Percentiles rank a stretch among this genome's conserved stretches.
phyloP scores from a whole-genome alignment of 2,888 invertebrate genomes.

The Eristalis intricaria region DNA sequence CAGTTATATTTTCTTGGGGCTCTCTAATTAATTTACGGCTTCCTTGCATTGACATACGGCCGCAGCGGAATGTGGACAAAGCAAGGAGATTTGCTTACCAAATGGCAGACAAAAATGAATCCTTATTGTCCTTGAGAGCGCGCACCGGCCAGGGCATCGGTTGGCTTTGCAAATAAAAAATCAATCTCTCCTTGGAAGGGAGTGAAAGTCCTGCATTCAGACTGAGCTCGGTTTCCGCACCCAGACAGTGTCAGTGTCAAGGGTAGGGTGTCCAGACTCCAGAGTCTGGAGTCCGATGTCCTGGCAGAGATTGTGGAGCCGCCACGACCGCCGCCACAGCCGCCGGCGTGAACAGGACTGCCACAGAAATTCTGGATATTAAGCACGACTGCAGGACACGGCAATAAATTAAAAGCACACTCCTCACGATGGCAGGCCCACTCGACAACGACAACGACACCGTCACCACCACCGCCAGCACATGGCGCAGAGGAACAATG shows the following conservation, averaged over 20 bases:
- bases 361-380: constrained; percentile 51
- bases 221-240: background rate
- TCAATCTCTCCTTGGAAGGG: constrained; percentile 40
- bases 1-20: constrained; percentile 47
- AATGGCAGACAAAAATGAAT: constrained; percentile 63
- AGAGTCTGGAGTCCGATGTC: constrained; percentile 29
- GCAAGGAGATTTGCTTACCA: constrained; percentile 52
- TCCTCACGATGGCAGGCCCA: constrained; percentile 9
- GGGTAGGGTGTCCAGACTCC: constrained; percentile 29
- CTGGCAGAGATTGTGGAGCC: constrained; percentile 48
- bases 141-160: no score
- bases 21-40: constrained; percentile 70
- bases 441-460: constrained; percentile 1
- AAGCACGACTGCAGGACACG: constrained; percentile 70
- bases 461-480: constrained; percentile 8
- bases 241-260: constrained; percentile 63
- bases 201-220: background rate
- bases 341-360: background rate
- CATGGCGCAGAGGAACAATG: constrained; percentile 53
- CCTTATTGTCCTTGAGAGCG: constrained; percentile 56
- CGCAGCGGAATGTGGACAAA: constrained; percentile 50
- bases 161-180: constrained; percentile 35
- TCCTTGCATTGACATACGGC: constrained; percentile 69
- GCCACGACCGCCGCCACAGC: constrained; percentile 2
- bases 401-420: constrained; percentile 70